These are phyloP conservation scores for Hormiphora californensis DNA, from an alignment of 37 sponge, comb jelly and placozoan genomes.

Conservation along the genomic window DNA sequence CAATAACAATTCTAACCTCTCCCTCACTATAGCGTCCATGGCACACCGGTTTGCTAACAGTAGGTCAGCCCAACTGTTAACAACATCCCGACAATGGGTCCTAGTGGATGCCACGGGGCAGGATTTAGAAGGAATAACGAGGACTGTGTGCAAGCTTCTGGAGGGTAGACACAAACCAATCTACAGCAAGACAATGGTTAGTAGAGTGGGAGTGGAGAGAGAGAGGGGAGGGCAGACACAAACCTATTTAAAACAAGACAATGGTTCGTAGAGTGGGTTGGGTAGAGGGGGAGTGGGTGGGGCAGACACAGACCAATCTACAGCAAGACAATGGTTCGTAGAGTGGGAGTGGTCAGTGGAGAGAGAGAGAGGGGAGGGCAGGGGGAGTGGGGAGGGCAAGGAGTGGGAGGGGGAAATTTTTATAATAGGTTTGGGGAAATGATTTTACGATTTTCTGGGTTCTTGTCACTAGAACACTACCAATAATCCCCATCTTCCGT, in stretches of 20 bases:
- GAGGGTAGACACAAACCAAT: constrained; percentile 51
- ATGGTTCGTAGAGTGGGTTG: neutral
- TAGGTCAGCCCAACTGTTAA: neutral
- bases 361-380: neutral
- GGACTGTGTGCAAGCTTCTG: constrained; percentile 17
- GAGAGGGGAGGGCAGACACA: neutral
- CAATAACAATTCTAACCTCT: neutral
- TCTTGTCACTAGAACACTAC: no score
- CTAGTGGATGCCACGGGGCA: constrained; percentile 37
- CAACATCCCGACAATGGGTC: constrained; percentile 33
- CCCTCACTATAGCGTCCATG: neutral
- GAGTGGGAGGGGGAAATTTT: neutral
- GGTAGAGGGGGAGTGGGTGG: neutral
- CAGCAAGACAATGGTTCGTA: constrained; percentile 12
- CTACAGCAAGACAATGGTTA: constrained; percentile 12
- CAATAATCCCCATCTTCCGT: no score
- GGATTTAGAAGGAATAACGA: neutral
- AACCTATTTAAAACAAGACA: neutral
- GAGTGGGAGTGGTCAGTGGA: no score
- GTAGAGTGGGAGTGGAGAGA: no score
- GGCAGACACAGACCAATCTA: constrained; percentile 41
- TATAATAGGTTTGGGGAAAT: no score
- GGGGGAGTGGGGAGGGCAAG: neutral
- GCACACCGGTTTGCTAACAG: constrained; percentile 38
- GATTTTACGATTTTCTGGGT: no score